Evolutionary conservation across 1,140 invertebrate species (phyloP), one percentile per base, ranked within the genome.

Genomic region (Ceratitis capitata): DNA sequence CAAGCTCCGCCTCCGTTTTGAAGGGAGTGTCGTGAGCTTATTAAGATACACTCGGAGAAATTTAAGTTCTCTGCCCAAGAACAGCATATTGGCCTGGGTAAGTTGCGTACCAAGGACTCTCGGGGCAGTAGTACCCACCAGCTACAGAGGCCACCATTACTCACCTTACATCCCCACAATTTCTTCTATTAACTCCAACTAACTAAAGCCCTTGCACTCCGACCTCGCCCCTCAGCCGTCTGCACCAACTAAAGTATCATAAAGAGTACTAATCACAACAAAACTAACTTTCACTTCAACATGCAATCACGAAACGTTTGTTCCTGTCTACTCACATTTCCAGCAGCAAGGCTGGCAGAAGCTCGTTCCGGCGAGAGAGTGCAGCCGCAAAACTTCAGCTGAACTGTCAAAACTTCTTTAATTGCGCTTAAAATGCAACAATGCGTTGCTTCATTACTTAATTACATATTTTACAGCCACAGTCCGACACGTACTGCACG

Each of bases 401-500:
- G 69, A 45, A 45, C 69, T 78, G 69, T 78, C 39, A 78, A 78
- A 78, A 78, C 39, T 78, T 78, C 39, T 78, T 78, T 78, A 78
- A 78, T 78, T 78, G 69, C 69, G 39, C 69, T 45, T 78, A 78
- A 78, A 78, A 78, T 45, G 69, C 69, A 78, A 45, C 39, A 78
- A 78, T 45, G 69, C 69, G 39, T 78, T 35, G 61, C 35, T 78
- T 78, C 69, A 78, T 78, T 78, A 39, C 69, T 78, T 78, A 78
- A 78, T 78, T 78, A 78, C 39, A 78, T 45, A 78, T 78, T 78
- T 78, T 78, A 78, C 39, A 78, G 69, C 69, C 69, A 78, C 39
- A 78, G 69, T 78, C 69, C 39, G 39, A 78, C 69, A 78, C 69
- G 69, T 78, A 78, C 1, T 32, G 69, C 42, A 78, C 39, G 39